Evolutionary conservation across 1,140 invertebrate genomes (phyloP).

Genomic region (Zaprionus africanus): DNA sequence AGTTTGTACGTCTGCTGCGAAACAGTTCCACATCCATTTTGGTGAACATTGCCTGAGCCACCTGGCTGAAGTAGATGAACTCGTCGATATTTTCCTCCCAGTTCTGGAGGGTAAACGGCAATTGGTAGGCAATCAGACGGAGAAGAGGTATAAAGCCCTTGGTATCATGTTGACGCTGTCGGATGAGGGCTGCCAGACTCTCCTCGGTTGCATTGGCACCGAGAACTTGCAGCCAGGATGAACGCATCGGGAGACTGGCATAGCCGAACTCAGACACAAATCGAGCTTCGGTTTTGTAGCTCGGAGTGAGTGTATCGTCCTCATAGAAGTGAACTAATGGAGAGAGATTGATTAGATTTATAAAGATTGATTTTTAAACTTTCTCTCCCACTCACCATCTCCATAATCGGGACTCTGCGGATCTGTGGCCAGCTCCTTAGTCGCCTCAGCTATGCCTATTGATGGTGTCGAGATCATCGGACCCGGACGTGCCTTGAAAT

Average conservation of each 20-base stretch:
- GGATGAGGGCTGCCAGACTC: slow-evolving; percentile 88
- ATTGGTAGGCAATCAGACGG: slow-evolving; percentile 86
- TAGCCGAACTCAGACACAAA: slow-evolving; percentile 98
- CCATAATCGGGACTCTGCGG: slow-evolving; percentile 93
- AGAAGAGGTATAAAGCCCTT: slow-evolving; percentile 88
- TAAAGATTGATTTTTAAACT: neutral
- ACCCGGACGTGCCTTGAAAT: slow-evolving; percentile 69
- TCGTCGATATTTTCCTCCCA: slow-evolving; percentile 86
- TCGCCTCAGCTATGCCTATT: slow-evolving; percentile 93
- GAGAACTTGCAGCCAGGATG: slow-evolving; percentile 85
- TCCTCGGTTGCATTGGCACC: slow-evolving; percentile 54
- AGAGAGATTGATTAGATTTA: neutral
- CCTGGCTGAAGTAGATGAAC: slow-evolving; percentile 91
- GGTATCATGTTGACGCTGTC: slow-evolving; percentile 93
- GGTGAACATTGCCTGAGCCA: slow-evolving; percentile 94
- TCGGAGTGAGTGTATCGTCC: slow-evolving; percentile 92
- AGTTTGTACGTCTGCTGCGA: slow-evolving; percentile 89
- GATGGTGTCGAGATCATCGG: slow-evolving; percentile 92
- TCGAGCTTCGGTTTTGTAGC: slow-evolving; percentile 91
- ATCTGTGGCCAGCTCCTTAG: slow-evolving; percentile 88
- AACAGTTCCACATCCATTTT: slow-evolving; percentile 95
- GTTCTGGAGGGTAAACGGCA: slow-evolving; percentile 85
- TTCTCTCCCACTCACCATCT: slow-evolving; percentile 88
- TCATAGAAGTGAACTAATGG: slow-evolving; percentile 95
- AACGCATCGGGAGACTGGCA: slow-evolving; percentile 93